Evolutionary conservation across 2,113 vertebrate genomes (phyloP).

Genomic region (Mobula birostris): DNA sequence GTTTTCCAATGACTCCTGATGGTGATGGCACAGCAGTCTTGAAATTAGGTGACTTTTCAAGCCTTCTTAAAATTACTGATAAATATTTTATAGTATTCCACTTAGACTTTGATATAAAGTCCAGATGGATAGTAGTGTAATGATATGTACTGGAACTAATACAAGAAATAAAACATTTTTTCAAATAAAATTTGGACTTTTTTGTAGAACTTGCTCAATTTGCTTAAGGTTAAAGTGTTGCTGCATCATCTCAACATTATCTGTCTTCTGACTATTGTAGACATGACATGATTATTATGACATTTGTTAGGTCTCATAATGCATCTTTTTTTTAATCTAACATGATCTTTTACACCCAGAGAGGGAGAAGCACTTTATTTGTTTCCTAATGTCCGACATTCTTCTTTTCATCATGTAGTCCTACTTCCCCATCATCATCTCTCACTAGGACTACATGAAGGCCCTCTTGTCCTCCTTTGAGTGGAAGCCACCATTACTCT

Average conservation of each 20-base stretch:
- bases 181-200: not conserved
- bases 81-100: not conserved
- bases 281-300: not conserved
- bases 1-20: not conserved
- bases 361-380: not conserved
- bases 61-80: not conserved
- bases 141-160: not conserved
- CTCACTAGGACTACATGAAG: not conserved
- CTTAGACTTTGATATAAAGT: not conserved
- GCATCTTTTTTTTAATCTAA: too few relatives aligned
- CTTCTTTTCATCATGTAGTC: not conserved
- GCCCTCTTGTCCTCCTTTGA: too few relatives aligned
- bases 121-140: not conserved
- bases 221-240: not conserved
- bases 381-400: not conserved
- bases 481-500: not conserved
- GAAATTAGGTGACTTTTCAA: conserved; percentile 9
- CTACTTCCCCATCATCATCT: not conserved
- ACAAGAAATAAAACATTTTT: not conserved
- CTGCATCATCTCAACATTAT: not conserved
- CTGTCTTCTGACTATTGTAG: not conserved
- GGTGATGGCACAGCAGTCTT: not conserved
- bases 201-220: not conserved
- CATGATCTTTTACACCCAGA: too few relatives aligned
- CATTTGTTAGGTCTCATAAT: too few relatives aligned